Base-by-base conservation (phyloP, 1,140 invertebrate genomes). In the Acromyrmex charruanus region DNA sequence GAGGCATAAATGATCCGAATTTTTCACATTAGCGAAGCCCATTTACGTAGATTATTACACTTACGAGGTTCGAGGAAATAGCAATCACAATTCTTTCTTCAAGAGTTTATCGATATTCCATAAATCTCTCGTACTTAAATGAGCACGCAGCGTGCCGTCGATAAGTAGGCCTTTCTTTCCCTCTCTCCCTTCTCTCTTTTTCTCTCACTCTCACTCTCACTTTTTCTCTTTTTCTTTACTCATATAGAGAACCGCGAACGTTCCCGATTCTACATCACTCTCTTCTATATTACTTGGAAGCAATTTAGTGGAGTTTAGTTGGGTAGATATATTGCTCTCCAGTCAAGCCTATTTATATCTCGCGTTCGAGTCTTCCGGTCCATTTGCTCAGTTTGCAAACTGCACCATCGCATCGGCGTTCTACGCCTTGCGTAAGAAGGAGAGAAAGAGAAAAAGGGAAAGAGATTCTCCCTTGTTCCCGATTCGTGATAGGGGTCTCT, bases 341-440 rank as follows among this genome's bases (percentile, higher is more conserved):
- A 49, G 85, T 86, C 75, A 63, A 28, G 85, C 31, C 85, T 89
- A 89, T 89, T 89, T 90, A 85, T 85, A 90, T 87, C 77, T 31
- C 58, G 58, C 88, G 35, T 58, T 53, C 49, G 84, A 63, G 39
- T 51, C 91, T 95, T 95, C 93, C 94, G 93, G 93, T 92, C 94
- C 93, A 95, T 95, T 95, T 94, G 93, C 93, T 93, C 86, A 89
- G 94, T 95, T 95, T 95, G 93, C 94, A 95, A 95, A 95, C 94
- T 95, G 75, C 82, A 80, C 87, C 53, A 21, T 51, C 69, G 59
- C 21, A 25, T 25, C 39, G 55, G 61, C 66, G 31, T 59, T 59
- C 21, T 71, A 44, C 79, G 79, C 35, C 31, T 65, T 44, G 84
- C 88, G n/a, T 21, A 74, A 63, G 69, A 75, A 85, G 59, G 51